These are phyloP conservation scores for Cylas formicarius DNA, from an alignment of 1,140 invertebrate genomes.

Conservation along the genomic window DNA sequence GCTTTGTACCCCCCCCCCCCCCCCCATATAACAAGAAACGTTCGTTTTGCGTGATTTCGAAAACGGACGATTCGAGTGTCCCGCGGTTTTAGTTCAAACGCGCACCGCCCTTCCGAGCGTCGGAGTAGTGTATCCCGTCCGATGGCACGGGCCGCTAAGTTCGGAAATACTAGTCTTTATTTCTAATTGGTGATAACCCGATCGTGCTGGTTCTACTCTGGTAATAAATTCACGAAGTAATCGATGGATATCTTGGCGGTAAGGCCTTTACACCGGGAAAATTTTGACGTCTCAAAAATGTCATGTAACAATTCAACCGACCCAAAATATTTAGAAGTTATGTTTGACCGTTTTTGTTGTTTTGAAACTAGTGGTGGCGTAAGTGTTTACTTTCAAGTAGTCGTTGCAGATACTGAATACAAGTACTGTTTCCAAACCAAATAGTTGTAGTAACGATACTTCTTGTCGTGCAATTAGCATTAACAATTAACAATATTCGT, in stretches of 20 bases:
- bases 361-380: neutral
- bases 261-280: neutral
- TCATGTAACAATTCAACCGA: neutral
- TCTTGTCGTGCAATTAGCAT: no score
- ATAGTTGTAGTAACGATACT: no score
- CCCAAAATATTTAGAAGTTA: neutral
- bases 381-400: no score
- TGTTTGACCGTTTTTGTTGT: neutral
- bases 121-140: no score
- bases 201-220: neutral
- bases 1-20: neutral
- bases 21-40: no score
- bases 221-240: neutral
- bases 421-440: no score
- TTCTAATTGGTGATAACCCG: neutral
- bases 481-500: no score
- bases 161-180: conserved; percentile 23
- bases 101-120: no score
- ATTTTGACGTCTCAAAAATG: neutral
- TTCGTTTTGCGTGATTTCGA: neutral
- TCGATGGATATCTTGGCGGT: neutral
- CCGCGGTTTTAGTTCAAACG: no score
- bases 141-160: no score
- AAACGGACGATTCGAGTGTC: neutral
- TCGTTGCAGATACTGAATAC: no score